A percentile compares a stretch with the other conserved stretches of the same genome.
Conservation (phyloP, 2,113 vertebrate genomes). For the Elaphurus davidianus region DNA sequence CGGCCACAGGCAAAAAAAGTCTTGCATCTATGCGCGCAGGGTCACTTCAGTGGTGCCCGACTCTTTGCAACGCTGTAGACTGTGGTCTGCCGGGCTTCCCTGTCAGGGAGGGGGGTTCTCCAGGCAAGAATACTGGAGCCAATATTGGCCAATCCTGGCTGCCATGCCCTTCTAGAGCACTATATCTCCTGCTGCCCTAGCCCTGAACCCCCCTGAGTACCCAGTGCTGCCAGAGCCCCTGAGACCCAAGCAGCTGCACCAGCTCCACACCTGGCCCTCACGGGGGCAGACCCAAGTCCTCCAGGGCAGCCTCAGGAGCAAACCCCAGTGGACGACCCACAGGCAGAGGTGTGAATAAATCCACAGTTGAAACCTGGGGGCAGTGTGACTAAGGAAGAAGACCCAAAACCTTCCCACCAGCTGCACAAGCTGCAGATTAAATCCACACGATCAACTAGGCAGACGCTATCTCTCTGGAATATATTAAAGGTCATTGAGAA, state of each 20-base stretch:
- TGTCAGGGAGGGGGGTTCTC: background rate
- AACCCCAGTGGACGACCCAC: background rate
- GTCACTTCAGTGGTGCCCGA: background rate
- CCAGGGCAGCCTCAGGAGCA: background rate
- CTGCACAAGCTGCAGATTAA: background rate
- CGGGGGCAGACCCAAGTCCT: background rate
- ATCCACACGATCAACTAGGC: background rate
- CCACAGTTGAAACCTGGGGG: background rate
- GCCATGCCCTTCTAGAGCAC: background rate
- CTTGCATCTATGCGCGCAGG: background rate
- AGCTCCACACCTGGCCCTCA: background rate
- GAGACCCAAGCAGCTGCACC: rapidly evolving
- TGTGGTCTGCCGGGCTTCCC: background rate
- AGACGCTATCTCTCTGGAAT: background rate
- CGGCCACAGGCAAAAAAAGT: background rate
- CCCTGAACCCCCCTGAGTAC: rapidly evolving
- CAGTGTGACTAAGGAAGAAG: background rate
- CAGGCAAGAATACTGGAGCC: background rate
- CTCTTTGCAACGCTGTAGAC: background rate
- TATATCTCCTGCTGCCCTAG: background rate
- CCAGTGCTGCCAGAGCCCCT: background rate
- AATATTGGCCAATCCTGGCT: background rate
- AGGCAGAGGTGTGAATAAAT: background rate
- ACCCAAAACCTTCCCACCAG: background rate
- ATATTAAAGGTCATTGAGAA: background rate